Percentiles rank a stretch among this genome's conserved stretches.
These are phyloP conservation scores for Chloroceryle aenea DNA, from an alignment of 2,113 vertebrate species.

Conservation along the genomic window DNA sequence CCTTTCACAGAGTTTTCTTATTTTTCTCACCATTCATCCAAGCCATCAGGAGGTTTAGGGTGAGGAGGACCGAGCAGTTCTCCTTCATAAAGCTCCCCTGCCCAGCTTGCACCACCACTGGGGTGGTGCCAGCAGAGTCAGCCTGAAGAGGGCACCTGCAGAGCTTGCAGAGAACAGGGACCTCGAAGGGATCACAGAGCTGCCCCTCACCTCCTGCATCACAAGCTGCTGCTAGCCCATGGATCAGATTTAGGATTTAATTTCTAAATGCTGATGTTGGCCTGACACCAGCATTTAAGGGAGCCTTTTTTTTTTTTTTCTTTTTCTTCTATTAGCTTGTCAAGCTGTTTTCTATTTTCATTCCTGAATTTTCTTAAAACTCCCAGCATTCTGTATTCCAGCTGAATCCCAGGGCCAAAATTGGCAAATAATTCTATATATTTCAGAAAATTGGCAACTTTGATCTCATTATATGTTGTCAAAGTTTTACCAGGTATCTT, in stretches of 20 bases:
- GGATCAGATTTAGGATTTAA: neutral
- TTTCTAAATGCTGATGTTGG: neutral
- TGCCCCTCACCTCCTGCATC: fast-evolving
- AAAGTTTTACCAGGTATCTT: conserved; percentile 32
- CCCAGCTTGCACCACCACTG: fast-evolving
- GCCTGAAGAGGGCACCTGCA: fast-evolving
- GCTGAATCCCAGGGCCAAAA: conserved; percentile 12
- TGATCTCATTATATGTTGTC: neutral
- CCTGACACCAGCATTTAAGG: neutral
- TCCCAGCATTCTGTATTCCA: neutral
- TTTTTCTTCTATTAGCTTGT: neutral
- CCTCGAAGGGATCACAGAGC: fast-evolving
- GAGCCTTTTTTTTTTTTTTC: neutral
- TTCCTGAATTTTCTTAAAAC: conserved; percentile 26
- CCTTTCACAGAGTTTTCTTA: neutral
- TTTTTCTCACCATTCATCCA: fast-evolving
- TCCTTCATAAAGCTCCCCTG: fast-evolving
- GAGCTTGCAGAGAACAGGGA: fast-evolving
- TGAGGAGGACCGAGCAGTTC: fast-evolving
- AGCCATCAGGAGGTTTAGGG: fast-evolving
- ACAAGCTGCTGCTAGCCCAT: neutral
- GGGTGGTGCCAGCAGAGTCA: fast-evolving
- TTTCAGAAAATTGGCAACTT: conserved; percentile 23
- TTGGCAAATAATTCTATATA: neutral
- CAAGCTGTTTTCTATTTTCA: neutral